phyloP scores from a whole-genome alignment of 2,113 vertebrate genomes.

The Chauna torquata region DNA sequence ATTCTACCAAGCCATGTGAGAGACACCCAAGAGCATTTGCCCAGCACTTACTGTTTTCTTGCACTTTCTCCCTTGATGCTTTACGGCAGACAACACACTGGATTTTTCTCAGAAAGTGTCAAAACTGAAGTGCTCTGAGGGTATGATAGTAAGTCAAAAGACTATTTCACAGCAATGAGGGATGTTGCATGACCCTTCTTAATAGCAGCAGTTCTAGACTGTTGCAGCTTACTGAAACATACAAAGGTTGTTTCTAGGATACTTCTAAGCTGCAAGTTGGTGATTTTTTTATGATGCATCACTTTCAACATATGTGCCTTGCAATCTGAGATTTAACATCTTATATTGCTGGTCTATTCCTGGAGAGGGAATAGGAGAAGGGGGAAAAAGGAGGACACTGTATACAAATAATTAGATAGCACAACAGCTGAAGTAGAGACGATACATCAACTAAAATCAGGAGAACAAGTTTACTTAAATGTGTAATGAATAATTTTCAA shows the following conservation, averaged over 20 bases:
- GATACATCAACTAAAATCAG: not conserved
- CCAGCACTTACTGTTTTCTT: not conserved
- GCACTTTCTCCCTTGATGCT: not conserved
- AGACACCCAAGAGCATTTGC: not conserved
- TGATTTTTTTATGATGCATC: not conserved
- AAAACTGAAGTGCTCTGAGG: not conserved
- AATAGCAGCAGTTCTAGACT: not conserved
- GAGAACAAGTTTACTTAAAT: not conserved
- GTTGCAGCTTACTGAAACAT: not conserved
- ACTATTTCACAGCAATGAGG: not conserved
- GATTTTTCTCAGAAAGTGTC: not conserved
- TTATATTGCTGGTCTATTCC: not conserved
- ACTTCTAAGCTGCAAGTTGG: not conserved
- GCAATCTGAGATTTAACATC: not conserved
- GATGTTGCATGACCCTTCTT: not conserved
- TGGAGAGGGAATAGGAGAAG: not conserved
- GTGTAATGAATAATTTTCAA: not conserved
- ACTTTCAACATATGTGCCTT: not conserved
- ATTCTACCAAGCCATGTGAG: rapidly evolving
- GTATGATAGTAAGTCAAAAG: not conserved
- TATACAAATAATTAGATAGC: not conserved
- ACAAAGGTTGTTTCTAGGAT: not conserved
- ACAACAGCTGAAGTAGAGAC: not conserved
- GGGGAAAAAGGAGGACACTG: not conserved
- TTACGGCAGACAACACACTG: not conserved